Evolutionary conservation across 2,888 invertebrate genomes (phyloP).

Genomic region (Ypsolopha scabrella): DNA sequence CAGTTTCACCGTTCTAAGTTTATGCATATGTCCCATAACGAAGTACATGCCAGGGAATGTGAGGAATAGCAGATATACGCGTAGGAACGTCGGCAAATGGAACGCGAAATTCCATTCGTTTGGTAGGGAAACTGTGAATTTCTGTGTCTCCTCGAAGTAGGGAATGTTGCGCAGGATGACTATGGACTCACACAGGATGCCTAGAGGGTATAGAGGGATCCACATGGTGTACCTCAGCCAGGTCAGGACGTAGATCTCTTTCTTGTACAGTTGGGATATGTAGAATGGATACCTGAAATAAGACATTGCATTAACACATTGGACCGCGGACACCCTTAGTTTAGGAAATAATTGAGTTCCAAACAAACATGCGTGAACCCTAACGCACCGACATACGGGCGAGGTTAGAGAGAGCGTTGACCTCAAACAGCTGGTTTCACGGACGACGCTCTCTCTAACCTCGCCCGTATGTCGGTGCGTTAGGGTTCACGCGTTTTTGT

Average conservation of each 20-base stretch:
- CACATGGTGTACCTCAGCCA: conserved; percentile 95
- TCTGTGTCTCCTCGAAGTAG: conserved; percentile 87
- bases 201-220: conserved; percentile 94
- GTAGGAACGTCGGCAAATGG: conserved; percentile 84
- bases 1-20: conserved; percentile 76
- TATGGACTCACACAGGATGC: conserved; percentile 88
- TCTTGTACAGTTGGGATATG: conserved; percentile 82
- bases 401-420: too few relatives aligned
- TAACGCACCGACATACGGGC: too few relatives aligned
- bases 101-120: conserved; percentile 90
- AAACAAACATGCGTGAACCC: too few relatives aligned
- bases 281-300: conserved; percentile 90
- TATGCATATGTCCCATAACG: conserved; percentile 89
- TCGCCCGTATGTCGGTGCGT: too few relatives aligned
- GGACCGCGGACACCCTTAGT: too few relatives aligned
- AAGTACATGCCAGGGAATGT: conserved; percentile 82
- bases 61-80: conserved; percentile 80
- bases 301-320: too few relatives aligned
- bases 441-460: too few relatives aligned
- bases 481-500: too few relatives aligned
- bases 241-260: conserved; percentile 80
- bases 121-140: conserved; percentile 81
- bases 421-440: too few relatives aligned
- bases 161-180: conserved; percentile 87
- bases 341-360: too few relatives aligned